Percentiles rank a stretch among this genome's conserved stretches.
phyloP scores from a whole-genome alignment of 2,888 invertebrate genomes.

The Ophion obscuratus region DNA sequence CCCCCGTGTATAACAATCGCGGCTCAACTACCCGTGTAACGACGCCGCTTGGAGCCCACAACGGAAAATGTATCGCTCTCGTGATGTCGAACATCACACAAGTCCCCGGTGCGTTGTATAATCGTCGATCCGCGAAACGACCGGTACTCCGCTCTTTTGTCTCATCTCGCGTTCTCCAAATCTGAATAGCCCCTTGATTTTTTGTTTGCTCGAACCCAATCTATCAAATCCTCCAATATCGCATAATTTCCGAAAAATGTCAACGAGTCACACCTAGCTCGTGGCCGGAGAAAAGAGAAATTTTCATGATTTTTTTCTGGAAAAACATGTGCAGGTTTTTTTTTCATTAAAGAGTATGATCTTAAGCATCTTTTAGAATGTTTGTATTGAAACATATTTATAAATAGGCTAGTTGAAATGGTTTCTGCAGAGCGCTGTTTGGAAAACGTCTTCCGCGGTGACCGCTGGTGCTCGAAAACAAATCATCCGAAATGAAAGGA shows the following conservation, averaged over 20 bases:
- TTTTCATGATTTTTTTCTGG: too few relatives aligned
- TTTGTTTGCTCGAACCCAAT: not conserved
- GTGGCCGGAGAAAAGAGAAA: too few relatives aligned
- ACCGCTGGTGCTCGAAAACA: too few relatives aligned
- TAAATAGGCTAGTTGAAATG: too few relatives aligned
- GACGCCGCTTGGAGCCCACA: constrained; percentile 68
- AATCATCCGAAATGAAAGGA: too few relatives aligned
- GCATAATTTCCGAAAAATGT: not conserved
- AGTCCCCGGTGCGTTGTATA: constrained; percentile 78
- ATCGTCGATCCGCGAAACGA: constrained; percentile 70
- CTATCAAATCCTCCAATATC: not conserved
- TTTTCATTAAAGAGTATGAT: too few relatives aligned
- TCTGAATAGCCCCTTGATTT: constrained; percentile 4
- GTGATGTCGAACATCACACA: constrained; percentile 76
- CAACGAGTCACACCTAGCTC: too few relatives aligned
- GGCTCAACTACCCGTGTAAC: constrained; percentile 80
- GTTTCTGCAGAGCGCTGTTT: too few relatives aligned
- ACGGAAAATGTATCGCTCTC: constrained; percentile 74
- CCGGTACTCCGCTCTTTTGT: constrained; percentile 30
- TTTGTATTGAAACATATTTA: too few relatives aligned
- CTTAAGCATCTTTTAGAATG: too few relatives aligned
- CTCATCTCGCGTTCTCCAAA: constrained; percentile 6
- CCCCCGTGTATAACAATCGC: constrained; percentile 64
- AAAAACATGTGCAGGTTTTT: too few relatives aligned
- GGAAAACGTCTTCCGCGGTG: too few relatives aligned